Evolutionary conservation across 2,888 invertebrate species (phyloP), one percentile per base, ranked within the genome.

Genomic region (Idaea aversata): DNA sequence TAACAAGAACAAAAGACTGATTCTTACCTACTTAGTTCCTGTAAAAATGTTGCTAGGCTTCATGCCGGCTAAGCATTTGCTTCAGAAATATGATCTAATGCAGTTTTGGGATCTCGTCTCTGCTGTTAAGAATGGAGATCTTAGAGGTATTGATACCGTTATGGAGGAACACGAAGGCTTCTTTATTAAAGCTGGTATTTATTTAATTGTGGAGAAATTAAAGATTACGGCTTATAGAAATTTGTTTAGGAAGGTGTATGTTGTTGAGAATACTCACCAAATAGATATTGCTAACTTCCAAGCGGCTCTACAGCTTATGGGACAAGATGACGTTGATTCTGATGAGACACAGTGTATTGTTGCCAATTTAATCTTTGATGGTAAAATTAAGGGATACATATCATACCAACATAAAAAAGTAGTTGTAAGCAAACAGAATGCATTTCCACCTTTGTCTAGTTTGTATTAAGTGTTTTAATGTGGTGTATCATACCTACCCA

Each of bases 311-410:
- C 95, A 96, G 78, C 95, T 96, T 85, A 95, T 97, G 81, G 97
- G 97, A 7, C 95, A 96, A 70, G 95, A 95, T 57, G 98, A 98
- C 80, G 96, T 98, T 3, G 98, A 98, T 84, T 94, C 97, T 75
- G 99, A 99, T 85, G 99, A 99, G 87, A 97, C 98, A 0, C 97
- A 98, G 78, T 99, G 99, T 88, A 97, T 99, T 78, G 95, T 99
- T 4, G 98, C 99, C 1, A 99, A 99, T 93, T 94, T 99, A 65
- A 99, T 99, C 78, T 98, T 95, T 82, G 98, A 99, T 88, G 98
- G 98, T 34, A 99, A 98, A 93, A 98, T 99, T 76, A 99, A 99
- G 87, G 99, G 99, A 0, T 99, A 99, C 87, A 98, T 99, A 81
- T 99, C 99, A 0, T 97, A 98, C 90, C 97, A 98, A 77, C 99